A percentile compares a stretch with the other conserved stretches of the same genome.
Evolutionary conservation across 2,797 vertebrate species (phyloP).

Genomic region (Falco berigora): DNA sequence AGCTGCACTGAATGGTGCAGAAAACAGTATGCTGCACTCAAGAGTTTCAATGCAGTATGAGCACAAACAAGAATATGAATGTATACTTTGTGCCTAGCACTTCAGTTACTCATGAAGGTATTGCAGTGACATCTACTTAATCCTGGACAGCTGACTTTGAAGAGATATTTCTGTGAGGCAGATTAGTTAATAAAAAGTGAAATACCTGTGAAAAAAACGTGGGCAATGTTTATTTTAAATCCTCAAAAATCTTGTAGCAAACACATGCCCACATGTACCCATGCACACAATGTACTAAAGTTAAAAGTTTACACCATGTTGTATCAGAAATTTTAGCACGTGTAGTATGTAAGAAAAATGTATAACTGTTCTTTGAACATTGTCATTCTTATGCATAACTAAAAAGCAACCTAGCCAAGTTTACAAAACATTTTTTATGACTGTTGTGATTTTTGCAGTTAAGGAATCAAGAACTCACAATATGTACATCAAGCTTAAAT

Average conservation of each 20-base stretch:
- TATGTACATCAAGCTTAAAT: conserved; percentile 54
- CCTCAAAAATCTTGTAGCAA: background rate
- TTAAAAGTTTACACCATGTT: conserved; percentile 15
- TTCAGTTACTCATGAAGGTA: background rate
- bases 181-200: background rate
- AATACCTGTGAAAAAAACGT: background rate
- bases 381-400: conserved; percentile 36
- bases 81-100: background rate
- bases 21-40: background rate
- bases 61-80: background rate
- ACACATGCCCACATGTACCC: background rate
- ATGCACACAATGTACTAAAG: background rate
- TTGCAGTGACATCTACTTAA: background rate
- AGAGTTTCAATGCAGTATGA: background rate
- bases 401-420: conserved; percentile 48
- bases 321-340: background rate
- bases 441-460: conserved; percentile 46
- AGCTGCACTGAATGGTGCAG: background rate
- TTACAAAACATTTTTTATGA: conserved; percentile 57
- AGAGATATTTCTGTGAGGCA: background rate
- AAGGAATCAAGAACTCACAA: conserved; percentile 42
- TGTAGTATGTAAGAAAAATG: conserved; percentile 47
- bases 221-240: conserved; percentile 7
- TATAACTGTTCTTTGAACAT: conserved; percentile 24
- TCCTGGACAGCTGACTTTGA: background rate